Conservation (phyloP, 2,888 invertebrate genomes). For the Atherix ibis region DNA sequence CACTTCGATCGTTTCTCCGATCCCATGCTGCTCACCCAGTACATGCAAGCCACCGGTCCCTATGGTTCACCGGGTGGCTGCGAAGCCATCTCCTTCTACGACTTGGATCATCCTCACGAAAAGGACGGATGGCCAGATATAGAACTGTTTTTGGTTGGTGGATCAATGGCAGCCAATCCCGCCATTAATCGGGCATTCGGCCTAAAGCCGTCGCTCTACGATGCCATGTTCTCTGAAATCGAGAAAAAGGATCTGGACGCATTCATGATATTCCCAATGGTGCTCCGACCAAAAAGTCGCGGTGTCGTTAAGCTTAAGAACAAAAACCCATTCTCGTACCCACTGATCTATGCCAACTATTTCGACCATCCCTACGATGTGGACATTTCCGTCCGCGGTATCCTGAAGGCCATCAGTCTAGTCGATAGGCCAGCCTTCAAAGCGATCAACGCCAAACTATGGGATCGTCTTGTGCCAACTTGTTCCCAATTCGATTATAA, state of each 20-base stretch:
- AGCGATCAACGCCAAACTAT: conserved; percentile 36
- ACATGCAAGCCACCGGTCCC: conserved; percentile 29
- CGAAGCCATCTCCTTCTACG: conserved; percentile 46
- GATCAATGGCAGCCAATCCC: conserved; percentile 32
- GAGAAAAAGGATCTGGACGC: conserved; percentile 27
- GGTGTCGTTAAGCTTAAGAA: conserved; percentile 48
- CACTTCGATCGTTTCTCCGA: conserved; percentile 27
- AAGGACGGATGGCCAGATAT: conserved; percentile 46
- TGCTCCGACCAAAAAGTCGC: conserved; percentile 51
- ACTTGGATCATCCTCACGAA: conserved; percentile 38
- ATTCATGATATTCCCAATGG: conserved; percentile 44
- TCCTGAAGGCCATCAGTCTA: conserved; percentile 37
- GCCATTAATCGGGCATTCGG: conserved; percentile 33
- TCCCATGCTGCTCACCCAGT: conserved; percentile 21
- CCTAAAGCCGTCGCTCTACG: conserved; percentile 32
- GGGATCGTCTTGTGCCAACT: conserved; percentile 41
- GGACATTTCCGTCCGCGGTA: conserved; percentile 42
- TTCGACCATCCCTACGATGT: conserved; percentile 46
- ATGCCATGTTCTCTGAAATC: conserved; percentile 32
- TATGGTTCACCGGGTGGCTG: conserved; percentile 41
- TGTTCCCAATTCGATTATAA: conserved; percentile 38
- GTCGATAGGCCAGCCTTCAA: conserved; percentile 37
- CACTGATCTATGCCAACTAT: conserved; percentile 53
- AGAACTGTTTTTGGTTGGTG: conserved; percentile 49
- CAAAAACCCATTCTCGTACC: conserved; percentile 46